A percentile compares a stretch with the other conserved stretches of the same genome.
These are phyloP conservation scores for Atractosteus spatula DNA, from an alignment of 2,113 vertebrate genomes.

Conservation along the genomic window DNA sequence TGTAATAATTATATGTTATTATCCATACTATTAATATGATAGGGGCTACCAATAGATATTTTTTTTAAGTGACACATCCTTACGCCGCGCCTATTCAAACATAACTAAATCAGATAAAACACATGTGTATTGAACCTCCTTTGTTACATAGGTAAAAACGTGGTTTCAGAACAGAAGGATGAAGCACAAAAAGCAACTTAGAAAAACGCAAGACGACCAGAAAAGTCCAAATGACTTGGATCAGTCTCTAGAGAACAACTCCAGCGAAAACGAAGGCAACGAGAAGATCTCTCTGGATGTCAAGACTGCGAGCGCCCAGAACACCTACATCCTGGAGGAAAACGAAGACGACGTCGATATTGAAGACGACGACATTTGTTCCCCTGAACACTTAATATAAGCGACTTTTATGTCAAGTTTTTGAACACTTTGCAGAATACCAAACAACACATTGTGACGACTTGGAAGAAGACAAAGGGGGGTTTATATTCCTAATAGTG, in stretches of 20 bases:
- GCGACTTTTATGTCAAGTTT: conserved; percentile 6
- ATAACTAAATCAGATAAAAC: too few species aligned
- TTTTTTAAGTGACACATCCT: too few species aligned
- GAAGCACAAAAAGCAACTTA: conserved; percentile 94
- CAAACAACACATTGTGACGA: too few species aligned
- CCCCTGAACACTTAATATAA: conserved; percentile 79
- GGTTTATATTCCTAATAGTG: too few species aligned
- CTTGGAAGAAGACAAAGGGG: too few species aligned
- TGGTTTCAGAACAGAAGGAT: conserved; percentile 93
- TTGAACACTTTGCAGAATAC: conserved; percentile 25
- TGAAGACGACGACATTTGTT: conserved; percentile 78
- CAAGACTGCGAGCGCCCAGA: conserved; percentile 53
- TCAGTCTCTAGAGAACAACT: conserved; percentile 62
- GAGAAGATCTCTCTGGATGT: conserved; percentile 58
- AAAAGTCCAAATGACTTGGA: conserved; percentile 69
- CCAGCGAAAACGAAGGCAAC: conserved; percentile 65
- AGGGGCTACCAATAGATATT: too few species aligned
- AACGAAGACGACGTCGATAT: conserved; percentile 93
- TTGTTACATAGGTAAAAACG: conserved; percentile 77
- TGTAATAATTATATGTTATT: too few species aligned
- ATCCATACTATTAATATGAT: too few species aligned
- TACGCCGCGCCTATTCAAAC: too few species aligned
- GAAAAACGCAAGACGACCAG: conserved; percentile 89
- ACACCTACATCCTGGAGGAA: conserved; percentile 76
- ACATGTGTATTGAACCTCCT: conserved; percentile 1